Evolutionary conservation across 1,140 invertebrate genomes (phyloP).

Genomic region (Tetramorium alpestre): DNA sequence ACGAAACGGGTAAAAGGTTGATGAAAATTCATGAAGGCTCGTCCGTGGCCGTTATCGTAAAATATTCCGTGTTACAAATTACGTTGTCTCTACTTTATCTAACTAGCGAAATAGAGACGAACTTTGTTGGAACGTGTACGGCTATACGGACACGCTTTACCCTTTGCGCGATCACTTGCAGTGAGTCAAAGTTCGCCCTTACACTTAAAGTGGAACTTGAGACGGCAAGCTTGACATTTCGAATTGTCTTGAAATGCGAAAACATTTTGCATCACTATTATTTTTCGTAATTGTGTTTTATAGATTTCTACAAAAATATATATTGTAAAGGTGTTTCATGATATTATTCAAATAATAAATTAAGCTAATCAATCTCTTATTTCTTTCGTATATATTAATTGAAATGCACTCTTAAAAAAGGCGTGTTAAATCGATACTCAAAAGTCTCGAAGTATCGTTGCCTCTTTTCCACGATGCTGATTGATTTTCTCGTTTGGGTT

Average conservation of each 20-base stretch:
- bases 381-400: background rate
- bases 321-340: background rate
- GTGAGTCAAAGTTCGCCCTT: slow-evolving; percentile 5
- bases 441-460: too few relatives aligned
- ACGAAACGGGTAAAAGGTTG: slow-evolving; percentile 37
- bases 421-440: too few relatives aligned
- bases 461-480: too few relatives aligned
- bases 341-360: background rate
- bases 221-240: background rate
- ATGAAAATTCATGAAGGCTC: slow-evolving; percentile 54
- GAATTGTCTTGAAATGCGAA: background rate
- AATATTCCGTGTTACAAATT: slow-evolving; percentile 57
- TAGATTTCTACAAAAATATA: background rate
- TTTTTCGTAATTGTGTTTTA: background rate
- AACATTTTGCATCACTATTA: background rate
- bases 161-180: slow-evolving; percentile 20
- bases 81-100: slow-evolving; percentile 35
- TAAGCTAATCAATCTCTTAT: background rate
- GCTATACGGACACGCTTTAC: slow-evolving; percentile 15
- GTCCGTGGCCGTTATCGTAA: background rate
- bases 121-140: background rate
- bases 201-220: background rate
- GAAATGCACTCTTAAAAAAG: background rate
- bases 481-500: too few relatives aligned
- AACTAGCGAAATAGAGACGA: slow-evolving; percentile 18